Conservation (phyloP, 2,113 vertebrate genomes). For the Nibea coibor region DNA sequence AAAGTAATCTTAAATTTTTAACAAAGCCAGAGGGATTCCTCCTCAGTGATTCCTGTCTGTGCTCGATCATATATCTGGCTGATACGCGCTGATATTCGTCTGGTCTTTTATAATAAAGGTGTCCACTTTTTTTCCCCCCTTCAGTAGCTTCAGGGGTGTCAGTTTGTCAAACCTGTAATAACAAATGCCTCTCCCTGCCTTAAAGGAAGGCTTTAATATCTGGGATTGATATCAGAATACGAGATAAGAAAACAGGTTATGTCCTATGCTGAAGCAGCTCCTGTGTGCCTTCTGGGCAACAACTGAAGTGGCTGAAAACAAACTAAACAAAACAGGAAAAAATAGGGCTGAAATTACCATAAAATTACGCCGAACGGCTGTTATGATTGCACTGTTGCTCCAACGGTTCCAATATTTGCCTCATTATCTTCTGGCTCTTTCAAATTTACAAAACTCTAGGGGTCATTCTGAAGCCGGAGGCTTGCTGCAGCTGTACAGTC, state of each 20-base stretch:
- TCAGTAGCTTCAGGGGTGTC: constrained; percentile 23
- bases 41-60: constrained; percentile 5
- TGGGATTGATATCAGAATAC: constrained; percentile 13
- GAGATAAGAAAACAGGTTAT: background rate
- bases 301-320: background rate
- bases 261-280: background rate
- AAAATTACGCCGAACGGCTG: background rate
- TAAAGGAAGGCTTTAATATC: constrained; percentile 17
- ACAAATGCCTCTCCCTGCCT: constrained; percentile 26
- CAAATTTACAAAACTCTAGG: background rate
- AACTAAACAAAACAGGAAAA: background rate
- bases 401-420: background rate
- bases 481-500: background rate
- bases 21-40: constrained; percentile 35
- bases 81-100: background rate
- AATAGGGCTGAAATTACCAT: background rate
- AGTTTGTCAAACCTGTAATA: constrained; percentile 48
- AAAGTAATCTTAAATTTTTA: constrained; percentile 32
- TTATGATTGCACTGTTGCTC: background rate
- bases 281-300: background rate
- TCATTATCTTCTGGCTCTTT: background rate
- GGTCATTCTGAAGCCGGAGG: background rate
- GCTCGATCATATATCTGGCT: background rate
- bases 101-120: constrained; percentile 27
- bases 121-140: constrained; percentile 5